A percentile compares a stretch with the other conserved stretches of the same genome.
phyloP scores from a whole-genome alignment of 2,113 vertebrate species.

The Dicentrarchus labrax region DNA sequence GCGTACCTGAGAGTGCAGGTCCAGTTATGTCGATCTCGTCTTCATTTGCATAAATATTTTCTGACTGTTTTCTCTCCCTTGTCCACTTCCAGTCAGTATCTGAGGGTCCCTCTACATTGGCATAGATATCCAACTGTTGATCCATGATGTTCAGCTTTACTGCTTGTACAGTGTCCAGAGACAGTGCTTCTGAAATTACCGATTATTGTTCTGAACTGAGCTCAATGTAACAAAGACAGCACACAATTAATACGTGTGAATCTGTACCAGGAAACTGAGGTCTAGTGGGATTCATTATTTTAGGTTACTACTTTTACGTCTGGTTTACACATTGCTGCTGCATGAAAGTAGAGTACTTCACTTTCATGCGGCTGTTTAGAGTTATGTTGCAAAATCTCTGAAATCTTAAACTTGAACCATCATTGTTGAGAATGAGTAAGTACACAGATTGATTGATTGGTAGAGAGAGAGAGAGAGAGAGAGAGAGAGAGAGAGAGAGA shows the following conservation, averaged over 20 bases:
- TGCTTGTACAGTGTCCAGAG: not conserved
- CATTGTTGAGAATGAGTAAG: no score
- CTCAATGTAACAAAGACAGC: not conserved
- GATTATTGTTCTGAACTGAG: not conserved
- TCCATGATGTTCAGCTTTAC: not conserved
- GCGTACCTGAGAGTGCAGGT: constrained; percentile 22
- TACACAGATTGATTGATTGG: no score
- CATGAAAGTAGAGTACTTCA: no score
- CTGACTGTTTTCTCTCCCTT: not conserved
- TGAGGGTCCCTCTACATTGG: not conserved
- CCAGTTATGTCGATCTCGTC: not conserved
- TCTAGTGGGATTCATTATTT: no score
- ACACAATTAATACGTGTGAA: not conserved
- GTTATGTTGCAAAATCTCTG: no score
- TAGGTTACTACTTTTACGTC: no score
- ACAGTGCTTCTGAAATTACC: not conserved
- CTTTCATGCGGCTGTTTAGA: no score
- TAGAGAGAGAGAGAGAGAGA: no score
- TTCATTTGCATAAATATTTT: constrained; percentile 21
- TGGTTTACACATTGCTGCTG: no score
- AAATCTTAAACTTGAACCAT: no score
- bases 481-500: no score
- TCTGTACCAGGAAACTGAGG: no score
- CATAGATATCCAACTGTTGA: not conserved
- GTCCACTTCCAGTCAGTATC: not conserved